Base-by-base conservation (phyloP, 1,140 invertebrate genomes). In the Archegozetes longisetosus region DNA sequence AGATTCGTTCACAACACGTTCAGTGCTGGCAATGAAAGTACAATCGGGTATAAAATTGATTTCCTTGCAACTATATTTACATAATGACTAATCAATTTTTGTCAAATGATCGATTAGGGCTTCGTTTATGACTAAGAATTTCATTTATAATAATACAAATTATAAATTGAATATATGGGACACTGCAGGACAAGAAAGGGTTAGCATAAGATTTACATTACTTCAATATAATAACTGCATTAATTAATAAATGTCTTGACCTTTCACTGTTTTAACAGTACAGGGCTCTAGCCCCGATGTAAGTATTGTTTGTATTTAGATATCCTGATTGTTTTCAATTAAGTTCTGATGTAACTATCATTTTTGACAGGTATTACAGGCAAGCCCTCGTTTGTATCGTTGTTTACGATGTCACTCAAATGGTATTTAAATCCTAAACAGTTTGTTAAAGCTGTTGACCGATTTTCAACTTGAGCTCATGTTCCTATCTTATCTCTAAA, bases 321-420 rank as follows among this genome's bases (percentile, higher is more conserved):
- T 14, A n/a, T n/a, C n/a, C n/a, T n/a, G n/a, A n/a, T n/a, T n/a
- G n/a, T n/a, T n/a, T n/a, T n/a, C n/a, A n/a, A n/a, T n/a, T n/a
- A n/a, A n/a, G n/a, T n/a, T n/a, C n/a, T n/a, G n/a, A 47, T 14
- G 14, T 47, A n/a, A 47, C 46, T 47, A 14, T 47, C 46, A n/a
- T 52, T 28, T 9, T 9, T 40, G 6, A 52, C 50, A 52, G 50
- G 50, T 58, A 94, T 71, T 94, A 93, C 71, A 80, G 91, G 71
- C 88, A 92, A 68, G 88, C 91, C 26, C 86, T 91, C 68, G 89
- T 89, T 82, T 81, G 92, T 55, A 79, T 95, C 46, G 76, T 94
- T 57, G 80, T 94, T 0, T 94, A 93, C 73, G 90, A 94, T 72
- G 85, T 94, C 56, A 92, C 88, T 47, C 88, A 87, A 58, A 29